Evolutionary conservation across 2,888 invertebrate genomes (phyloP), one percentile per base, ranked within the genome.

Genomic region (Scaptodrosophila latifasciaeformis): DNA sequence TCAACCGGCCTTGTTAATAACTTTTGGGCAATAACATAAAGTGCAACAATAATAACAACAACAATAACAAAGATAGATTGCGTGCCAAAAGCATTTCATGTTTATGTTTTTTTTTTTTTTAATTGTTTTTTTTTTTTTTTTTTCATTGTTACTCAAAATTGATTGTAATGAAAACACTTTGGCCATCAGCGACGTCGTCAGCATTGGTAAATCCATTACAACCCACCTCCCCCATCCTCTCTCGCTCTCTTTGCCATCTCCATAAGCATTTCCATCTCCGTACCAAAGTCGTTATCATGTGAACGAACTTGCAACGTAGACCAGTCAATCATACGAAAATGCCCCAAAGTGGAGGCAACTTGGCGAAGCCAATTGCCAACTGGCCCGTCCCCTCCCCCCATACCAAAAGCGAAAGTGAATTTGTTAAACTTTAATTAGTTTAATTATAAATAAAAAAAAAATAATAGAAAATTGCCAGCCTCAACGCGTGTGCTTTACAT

Each of bases 371-470:
- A 35, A 21, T 27, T 30, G 30, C 46, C 64, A 60, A 47, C 18
- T 61, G 62, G 62, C 49, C 51, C 51, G 53, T 39, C 51, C 43
- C 54, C 34, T 35, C 24, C 19, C 18, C 51, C 43, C 54, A 27
- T 35, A 29, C 19, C 18, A 35, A 62, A 70, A 78, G 78, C 78
- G 81, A 75, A 75, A 75, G 79, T 62, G 69, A 68, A 75, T 67
- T 65, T 51, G 57, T 59, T 51, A 56, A n/a, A 54, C 62, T 74
- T 77, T 80, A 75, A 75, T 75, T 78, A 75, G 61, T 63, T 68
- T 71, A 77, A 80, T 80, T 70, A 62, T 54, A 54, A 18, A 19
- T 13, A 53, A 49, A 51, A 55, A 45, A 43, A 42, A 24, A 40
- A 40, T 17, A 43, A 19, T 6, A 58, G 54, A 27, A 49, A 61